Base-by-base conservation (phyloP, 2,113 vertebrate species). In the Aspiorhynchus laticeps region DNA sequence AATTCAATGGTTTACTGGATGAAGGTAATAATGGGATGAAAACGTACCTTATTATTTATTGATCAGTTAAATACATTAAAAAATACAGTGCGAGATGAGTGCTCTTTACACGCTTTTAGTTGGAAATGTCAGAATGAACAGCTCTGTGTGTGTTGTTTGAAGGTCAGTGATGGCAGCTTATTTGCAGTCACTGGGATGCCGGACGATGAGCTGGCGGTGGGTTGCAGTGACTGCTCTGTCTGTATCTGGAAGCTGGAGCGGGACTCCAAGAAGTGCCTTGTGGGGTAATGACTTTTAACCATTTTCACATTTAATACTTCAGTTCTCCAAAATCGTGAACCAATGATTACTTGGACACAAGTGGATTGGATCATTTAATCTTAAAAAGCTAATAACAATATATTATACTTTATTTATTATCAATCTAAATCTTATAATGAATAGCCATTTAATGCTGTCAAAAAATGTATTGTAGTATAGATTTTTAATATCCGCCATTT, bases 241-340 rank as follows among this genome's bases (percentile, higher is more conserved):
- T 90, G 90, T 3, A 77, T 94, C 28, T 95, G 93, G 91, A 94
- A 91, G 80, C 24, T 93, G 82, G 84, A 92, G 53, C 92, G 91
- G 92, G 92, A 90, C 71, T 80, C 84, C 26, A 82, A 91, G 46
- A 85, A 12, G 46, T 15, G 21, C 69, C 38, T 31, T 1, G 90
- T 87, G 5, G 88, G 93, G 94, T 95, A 86, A 83, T 74, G 24
- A 17, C 56, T 1, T 48, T 69, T 53, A 65, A 17, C 43, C 26
- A 43, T 67, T 7, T 36, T 43, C 0, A 76, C 12, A n/a, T 63
- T 26, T 17, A 7, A 33, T 51, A 5, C 2, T 78, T 53, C 0
- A 15, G 11, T 75, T 75, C 24, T 38, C 33, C 33, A 36, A 75
- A n/a, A 31, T 67, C 17, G 3, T 67, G 14, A 31, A 31, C 28